Evolutionary conservation across 1,140 invertebrate genomes (phyloP), one percentile per base, ranked within the genome.

Genomic region (Forficula auricularia): DNA sequence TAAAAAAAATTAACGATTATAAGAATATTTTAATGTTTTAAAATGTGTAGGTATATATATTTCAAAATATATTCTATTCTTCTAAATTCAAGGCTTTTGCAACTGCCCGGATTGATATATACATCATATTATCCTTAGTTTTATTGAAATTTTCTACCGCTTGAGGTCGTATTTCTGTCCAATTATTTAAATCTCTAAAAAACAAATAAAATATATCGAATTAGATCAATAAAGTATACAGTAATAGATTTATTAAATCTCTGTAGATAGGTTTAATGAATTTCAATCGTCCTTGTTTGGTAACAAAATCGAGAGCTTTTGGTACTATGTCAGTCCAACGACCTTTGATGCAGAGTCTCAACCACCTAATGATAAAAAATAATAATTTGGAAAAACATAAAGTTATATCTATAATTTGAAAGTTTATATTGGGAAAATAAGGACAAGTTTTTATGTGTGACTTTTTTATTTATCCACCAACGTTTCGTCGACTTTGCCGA

Each of bases 221-320:
- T 43, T 42, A 14, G 4, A 40, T 40, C 4, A 40, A 27, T 40
- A 19, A n/a, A 40, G n/a, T 36, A 15, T 6, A 14, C 4, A 36
- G 18, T 19, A 6, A 15, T 6, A 19, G 18, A 36, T 6, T 32
- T 43, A 19, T n/a, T 14, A 18, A 46, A 27, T 45, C 2, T 43
- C 13, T 44, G 58, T 87, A 92, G 36, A 94, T 68, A 12, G 87
- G 86, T 37, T 83, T 65, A 0, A 86, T 76, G 66, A 77, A 94
- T 57, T 94, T 94, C 81, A 94, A 86, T 45, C 90, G 71, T 39
- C 89, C 88, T 55, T 86, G 74, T 16, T 73, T 66, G 45, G 77
- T 86, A 2, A 87, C 72, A 67, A 91, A 91, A 2, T 73, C 54
- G 15, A 92, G 64, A 7, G 77, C 76, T 2, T 54, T 48, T 1